Percentiles rank a stretch among this genome's conserved stretches.
phyloP scores from a whole-genome alignment of 2,888 invertebrate species.

The Terebella lapidaria region DNA sequence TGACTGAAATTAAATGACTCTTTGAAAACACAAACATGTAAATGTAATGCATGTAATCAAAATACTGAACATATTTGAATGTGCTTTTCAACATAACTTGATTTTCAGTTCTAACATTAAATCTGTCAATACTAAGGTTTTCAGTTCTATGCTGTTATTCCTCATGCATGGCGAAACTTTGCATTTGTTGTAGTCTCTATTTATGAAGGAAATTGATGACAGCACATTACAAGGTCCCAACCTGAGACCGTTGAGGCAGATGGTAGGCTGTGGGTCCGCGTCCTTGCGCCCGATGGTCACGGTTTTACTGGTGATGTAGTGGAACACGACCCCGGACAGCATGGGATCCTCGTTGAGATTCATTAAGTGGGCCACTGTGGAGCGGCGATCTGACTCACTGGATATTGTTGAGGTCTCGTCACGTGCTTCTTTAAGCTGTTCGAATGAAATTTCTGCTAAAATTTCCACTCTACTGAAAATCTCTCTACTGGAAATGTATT shows the following conservation, averaged over 20 bases:
- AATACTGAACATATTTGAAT: too few species aligned
- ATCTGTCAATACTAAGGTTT: too few species aligned
- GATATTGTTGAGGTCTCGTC: slow-evolving; percentile 27
- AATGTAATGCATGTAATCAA: too few species aligned
- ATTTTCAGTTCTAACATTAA: too few species aligned
- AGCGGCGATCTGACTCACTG: slow-evolving; percentile 18
- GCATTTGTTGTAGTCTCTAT: too few species aligned
- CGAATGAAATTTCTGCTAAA: neutral
- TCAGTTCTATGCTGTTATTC: too few species aligned
- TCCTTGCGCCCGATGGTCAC: slow-evolving; percentile 49
- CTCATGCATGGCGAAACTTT: too few species aligned
- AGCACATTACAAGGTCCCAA: slow-evolving; percentile 17
- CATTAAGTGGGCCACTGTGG: slow-evolving; percentile 41
- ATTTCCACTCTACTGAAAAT: too few species aligned
- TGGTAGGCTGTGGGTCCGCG: slow-evolving; percentile 38
- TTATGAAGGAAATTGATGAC: neutral
- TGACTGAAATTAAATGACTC: neutral
- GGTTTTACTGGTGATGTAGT: slow-evolving; percentile 37
- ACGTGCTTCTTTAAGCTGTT: neutral
- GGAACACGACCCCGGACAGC: slow-evolving; percentile 50
- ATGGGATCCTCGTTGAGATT: slow-evolving; percentile 54
- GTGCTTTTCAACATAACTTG: too few species aligned
- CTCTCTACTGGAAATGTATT: neutral
- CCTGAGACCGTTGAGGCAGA: slow-evolving; percentile 50
- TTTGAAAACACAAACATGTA: too few species aligned